Evolutionary conservation across 2,113 vertebrate species (phyloP).

Genomic region (Ciconia maguari): DNA sequence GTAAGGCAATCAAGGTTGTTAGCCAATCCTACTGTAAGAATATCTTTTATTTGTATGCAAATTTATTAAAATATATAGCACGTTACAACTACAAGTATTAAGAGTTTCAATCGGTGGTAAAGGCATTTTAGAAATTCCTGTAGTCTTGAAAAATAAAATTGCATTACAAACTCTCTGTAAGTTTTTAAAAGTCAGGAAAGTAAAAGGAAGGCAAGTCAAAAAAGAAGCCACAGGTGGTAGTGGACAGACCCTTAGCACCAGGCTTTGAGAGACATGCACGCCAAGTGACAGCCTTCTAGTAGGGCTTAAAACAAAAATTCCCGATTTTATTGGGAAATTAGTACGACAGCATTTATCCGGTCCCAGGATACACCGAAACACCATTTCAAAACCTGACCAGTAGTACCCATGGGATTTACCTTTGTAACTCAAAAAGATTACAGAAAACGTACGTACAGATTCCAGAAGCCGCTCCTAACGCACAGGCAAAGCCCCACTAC

Average conservation of each 20-base stretch:
- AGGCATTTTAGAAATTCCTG: not conserved
- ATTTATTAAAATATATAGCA: not conserved
- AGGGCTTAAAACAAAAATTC: not conserved
- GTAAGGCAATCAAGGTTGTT: not conserved
- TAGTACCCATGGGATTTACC: not conserved
- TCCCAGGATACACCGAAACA: too few species aligned
- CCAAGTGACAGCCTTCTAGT: not conserved
- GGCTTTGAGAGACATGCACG: accelerated
- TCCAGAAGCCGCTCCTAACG: accelerated
- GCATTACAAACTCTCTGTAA: not conserved
- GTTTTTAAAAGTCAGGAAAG: not conserved
- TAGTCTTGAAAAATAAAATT: not conserved
- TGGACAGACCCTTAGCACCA: not conserved
- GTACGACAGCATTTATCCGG: not conserved
- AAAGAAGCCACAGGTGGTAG: not conserved
- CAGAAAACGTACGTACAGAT: accelerated
- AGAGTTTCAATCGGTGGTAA: not conserved
- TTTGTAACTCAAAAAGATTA: not conserved
- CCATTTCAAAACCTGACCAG: too few species aligned
- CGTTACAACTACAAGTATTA: not conserved
- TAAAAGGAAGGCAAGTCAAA: not conserved
- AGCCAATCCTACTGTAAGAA: not conserved
- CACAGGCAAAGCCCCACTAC: not conserved
- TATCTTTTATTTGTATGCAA: not conserved
- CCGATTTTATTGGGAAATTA: not conserved